Evolutionary conservation across 2,113 vertebrate genomes (phyloP), one percentile per base, ranked within the genome.

Genomic region (Corydoras maculifer): DNA sequence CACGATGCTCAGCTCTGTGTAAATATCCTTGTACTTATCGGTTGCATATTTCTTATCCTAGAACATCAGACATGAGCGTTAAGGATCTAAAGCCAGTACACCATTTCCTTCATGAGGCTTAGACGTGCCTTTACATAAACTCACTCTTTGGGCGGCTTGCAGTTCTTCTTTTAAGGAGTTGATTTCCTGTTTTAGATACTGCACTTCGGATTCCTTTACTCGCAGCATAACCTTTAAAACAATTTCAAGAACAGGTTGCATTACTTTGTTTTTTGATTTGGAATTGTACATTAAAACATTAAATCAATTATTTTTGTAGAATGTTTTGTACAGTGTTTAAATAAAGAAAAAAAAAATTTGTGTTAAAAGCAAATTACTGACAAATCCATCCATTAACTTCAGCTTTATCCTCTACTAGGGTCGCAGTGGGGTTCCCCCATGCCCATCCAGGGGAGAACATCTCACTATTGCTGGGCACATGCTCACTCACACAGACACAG

Each of bases 21-120:
- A 92, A 75, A 92, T 92, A 84, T 92, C 91, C 79, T 92, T 92
- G 80, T 92, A 92, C 77, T 92, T 92, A 81, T 92, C 91, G 0
- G 90, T 88, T 13, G 91, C 82, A 62, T 92, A 92, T 48, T 91
- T 92, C 79, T 91, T 92, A 79, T 92, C 91, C 91, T 91, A 53
- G 14, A 53, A 59, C 70, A 78, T 61, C 11, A 77, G 59, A 55
- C 30, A 66, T 8, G 65, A 49, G 3, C 13, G n/a, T 25, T 4
- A 2, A 30, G 30, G 54, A 53, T 48, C 35, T 13, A 8, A 14
- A 50, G 18, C 4, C 53, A 35, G 8, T n/a, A 29, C 18, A 2
- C 11, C 30, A 8, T 53, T 18, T 11, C 5, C 14, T 11, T 59
- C 31, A n/a, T 43, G 51, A 14, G 10, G 51, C 51, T 12, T 53